Evolutionary conservation across 1,140 invertebrate genomes (phyloP), one percentile per base, ranked within the genome.

Genomic region (Charaxes varanes): DNA sequence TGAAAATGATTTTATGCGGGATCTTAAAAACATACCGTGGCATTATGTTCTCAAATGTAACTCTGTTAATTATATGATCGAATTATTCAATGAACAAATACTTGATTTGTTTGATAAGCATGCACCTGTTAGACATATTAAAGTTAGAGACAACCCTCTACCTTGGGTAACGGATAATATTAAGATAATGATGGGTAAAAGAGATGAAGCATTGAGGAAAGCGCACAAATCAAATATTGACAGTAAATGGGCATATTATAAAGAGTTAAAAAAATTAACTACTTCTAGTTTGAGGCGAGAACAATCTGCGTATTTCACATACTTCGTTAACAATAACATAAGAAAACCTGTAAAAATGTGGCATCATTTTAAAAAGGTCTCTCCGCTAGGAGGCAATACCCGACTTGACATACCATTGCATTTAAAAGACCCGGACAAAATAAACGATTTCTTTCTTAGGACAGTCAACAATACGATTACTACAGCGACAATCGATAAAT

Each of bases 11-110:
- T 59, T 51, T 36, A 2, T 17, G 19, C 8, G 2, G 6, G 52
- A 58, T 21, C 13, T 52, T 12, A 14, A 34, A 6, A 6, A 1
- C 7, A 34, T 45, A 12, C 28, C 37, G 10, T 58, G 54, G 47
- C n/a, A 36, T 15, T 4, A 36, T 7, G 17, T 36, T n/a, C 23
- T 0, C 1, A 15, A 0, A 32, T 52, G 6, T 6, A 2, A 16
- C 3, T n/a, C 2, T 12, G 6, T 26, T 6, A 12, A 26, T 12
- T 3, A 2, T 6, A 26, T 26, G 24, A n/a, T 26, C 4, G 24
- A 26, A 12, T n/a, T 2, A 12, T 12, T 26, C 13, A 26, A 26
- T 11, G 3, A 26, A 3, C 6, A 26, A 11, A 26, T 26, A 12
- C 2, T 11, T 6, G 10, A 10, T 3, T 6, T 26, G 4, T 12